phyloP scores from a whole-genome alignment of 2,888 invertebrate species.

The Papilio protenor region DNA sequence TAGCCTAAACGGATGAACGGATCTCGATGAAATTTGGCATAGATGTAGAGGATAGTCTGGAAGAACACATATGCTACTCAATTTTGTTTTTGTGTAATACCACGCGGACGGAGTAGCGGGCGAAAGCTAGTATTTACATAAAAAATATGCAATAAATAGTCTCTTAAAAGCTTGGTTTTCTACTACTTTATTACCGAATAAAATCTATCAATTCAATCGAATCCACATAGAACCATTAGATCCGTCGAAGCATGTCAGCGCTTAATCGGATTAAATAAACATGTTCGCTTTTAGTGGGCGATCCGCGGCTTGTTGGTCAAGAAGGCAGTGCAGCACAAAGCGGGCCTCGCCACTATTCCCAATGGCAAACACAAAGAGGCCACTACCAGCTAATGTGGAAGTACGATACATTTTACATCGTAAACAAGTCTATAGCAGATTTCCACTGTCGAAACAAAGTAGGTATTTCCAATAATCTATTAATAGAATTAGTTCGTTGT shows the following conservation, averaged over 20 bases:
- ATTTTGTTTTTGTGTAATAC: too few species aligned
- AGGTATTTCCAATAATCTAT: background rate
- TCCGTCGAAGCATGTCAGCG: background rate
- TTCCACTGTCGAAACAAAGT: background rate
- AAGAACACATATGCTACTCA: too few species aligned
- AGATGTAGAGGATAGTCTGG: too few species aligned
- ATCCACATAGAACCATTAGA: background rate
- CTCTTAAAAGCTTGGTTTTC: background rate
- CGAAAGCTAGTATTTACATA: too few species aligned
- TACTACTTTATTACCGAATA: background rate
- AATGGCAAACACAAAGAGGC: slow-evolving; percentile 1
- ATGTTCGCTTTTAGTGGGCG: slow-evolving; percentile 24
- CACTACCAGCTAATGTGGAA: slow-evolving; percentile 10
- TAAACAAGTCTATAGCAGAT: background rate
- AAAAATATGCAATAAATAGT: too few species aligned
- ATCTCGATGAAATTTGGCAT: too few species aligned
- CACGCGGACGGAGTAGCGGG: too few species aligned
- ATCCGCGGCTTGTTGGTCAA: slow-evolving; percentile 22
- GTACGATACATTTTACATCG: background rate
- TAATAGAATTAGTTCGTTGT: background rate
- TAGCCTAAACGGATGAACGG: too few species aligned
- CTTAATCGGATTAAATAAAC: slow-evolving; percentile 23
- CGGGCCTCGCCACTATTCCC: background rate
- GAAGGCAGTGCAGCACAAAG: slow-evolving; percentile 30
- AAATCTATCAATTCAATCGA: too few species aligned